phyloP scores from a whole-genome alignment of 1,140 invertebrate genomes.

The Oreohelix idahoensis region DNA sequence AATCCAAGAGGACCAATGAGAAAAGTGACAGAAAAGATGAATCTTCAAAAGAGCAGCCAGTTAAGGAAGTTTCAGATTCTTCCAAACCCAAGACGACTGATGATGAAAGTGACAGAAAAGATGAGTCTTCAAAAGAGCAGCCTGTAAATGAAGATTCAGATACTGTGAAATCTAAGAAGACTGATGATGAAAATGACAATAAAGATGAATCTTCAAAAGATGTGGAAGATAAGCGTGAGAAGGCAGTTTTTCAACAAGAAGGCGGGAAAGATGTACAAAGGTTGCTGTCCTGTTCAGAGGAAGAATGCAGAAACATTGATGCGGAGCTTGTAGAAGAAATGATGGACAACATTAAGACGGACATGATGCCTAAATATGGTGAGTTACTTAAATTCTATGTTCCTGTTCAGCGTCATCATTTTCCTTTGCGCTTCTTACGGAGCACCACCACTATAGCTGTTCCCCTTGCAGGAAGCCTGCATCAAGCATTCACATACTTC shows the following conservation, averaged over 20 bases:
- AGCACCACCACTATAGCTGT: too few relatives aligned
- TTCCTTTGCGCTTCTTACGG: too few relatives aligned
- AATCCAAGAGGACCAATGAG: neutral
- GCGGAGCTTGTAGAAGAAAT: slow-evolving; percentile 6
- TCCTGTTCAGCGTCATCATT: too few relatives aligned
- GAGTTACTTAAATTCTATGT: neutral
- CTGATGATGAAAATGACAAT: too few relatives aligned
- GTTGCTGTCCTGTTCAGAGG: neutral
- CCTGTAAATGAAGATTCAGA: too few relatives aligned
- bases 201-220: neutral
- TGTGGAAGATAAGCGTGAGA: neutral
- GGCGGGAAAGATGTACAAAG: neutral
- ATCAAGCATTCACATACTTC: too few relatives aligned
- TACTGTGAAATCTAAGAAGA: too few relatives aligned
- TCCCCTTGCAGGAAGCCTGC: too few relatives aligned
- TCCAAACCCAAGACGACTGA: neutral
- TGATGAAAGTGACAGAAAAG: neutral
- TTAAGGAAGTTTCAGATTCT: too few relatives aligned
- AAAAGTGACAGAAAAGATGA: too few relatives aligned
- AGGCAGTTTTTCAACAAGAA: neutral
- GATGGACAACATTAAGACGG: slow-evolving; percentile 4
- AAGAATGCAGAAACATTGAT: slow-evolving; percentile 8
- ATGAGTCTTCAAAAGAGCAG: neutral
- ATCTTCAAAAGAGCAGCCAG: too few relatives aligned
- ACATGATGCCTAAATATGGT: neutral